Base-by-base conservation (phyloP, 2,797 vertebrate species). In the Hipposideros larvatus region DNA sequence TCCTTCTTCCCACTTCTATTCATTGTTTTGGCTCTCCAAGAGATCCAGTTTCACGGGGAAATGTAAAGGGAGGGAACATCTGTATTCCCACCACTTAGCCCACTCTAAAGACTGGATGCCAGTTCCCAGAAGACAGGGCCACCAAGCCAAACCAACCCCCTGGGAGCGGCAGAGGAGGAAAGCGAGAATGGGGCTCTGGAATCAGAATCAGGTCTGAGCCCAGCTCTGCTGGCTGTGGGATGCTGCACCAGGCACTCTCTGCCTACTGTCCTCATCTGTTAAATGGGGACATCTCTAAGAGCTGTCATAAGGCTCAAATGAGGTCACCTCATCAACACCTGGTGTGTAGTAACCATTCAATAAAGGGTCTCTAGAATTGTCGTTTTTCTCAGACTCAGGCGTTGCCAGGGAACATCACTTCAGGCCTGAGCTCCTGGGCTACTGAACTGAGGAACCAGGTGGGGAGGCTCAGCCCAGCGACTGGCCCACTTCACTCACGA, bases 401-500 rank as follows among this genome's bases (percentile, higher is more conserved):
- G 59, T 61, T 73, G 70, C 31, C 18, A 15, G 31, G 37, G 78
- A 55, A 28, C 0, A 13, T 21, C 73, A 61, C 43, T 63, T 10
- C 2, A 84, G 55, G 80, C n/a, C 66, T 10, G 5, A 65, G 65
- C 0, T 2, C 71, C 16, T 37, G 15, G 6, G 21, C 85, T 51
- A 34, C 41, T 48, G 43, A 53, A 55, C 61, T 0, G 6, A 71
- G 74, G 34, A 22, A 59, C 43, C 8, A 9, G 63, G 48, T 4
- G 13, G 34, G 26, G 21, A 77, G 28, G 57, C 46, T 2, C 46
- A 19, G 70, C 74, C 74, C 8, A 9, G 51, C 1, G 0, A 34
- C 18, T 0, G 78, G 77, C 51, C 61, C 37, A 2, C 31, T 5
- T 31, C 6, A 99, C 99, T 99, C 98, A 99, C 99, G 99, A 99